A percentile compares a stretch with the other conserved stretches of the same genome.
Evolutionary conservation across 2,888 invertebrate genomes (phyloP).

Genomic region (Epinotia brunnichana): DNA sequence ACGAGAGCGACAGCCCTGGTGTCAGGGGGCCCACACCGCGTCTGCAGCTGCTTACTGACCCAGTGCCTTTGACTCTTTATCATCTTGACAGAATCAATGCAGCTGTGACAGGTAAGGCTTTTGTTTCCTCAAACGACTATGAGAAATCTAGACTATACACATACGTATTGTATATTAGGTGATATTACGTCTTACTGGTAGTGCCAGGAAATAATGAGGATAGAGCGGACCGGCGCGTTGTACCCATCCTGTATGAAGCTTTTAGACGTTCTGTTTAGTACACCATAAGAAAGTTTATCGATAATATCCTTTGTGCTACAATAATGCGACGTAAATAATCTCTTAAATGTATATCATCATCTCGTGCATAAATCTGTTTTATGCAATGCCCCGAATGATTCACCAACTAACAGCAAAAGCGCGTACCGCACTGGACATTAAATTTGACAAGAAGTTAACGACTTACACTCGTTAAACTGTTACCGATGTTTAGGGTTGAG

Average conservation of each 20-base stretch:
- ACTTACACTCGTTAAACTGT: conserved; percentile 13
- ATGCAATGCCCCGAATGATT: conserved; percentile 31
- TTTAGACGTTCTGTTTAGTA: not conserved
- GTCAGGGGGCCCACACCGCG: conserved; percentile 65
- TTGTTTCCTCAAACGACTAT: not conserved
- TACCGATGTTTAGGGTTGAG: conserved; percentile 4
- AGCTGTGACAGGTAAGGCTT: conserved; percentile 79
- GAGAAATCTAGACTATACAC: not conserved
- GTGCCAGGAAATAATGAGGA: conserved; percentile 13
- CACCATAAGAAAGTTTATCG: conserved; percentile 1
- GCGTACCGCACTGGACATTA: conserved; percentile 29
- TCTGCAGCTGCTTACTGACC: conserved; percentile 74
- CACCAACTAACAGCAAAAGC: conserved; percentile 33
- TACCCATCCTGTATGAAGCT: not conserved
- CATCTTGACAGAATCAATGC: conserved; percentile 82
- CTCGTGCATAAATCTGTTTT: conserved; percentile 27
- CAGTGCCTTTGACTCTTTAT: conserved; percentile 80
- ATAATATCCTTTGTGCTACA: conserved; percentile 7
- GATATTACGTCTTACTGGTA: conserved; percentile 3
- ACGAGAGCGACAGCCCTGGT: conserved; percentile 61
- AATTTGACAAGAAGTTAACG: conserved; percentile 27
- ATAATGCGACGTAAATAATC: not conserved
- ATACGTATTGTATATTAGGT: not conserved
- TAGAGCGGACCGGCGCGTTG: not conserved
- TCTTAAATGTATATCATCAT: conserved; percentile 14